phyloP scores from a whole-genome alignment of 2,113 vertebrate species.

The Halichoerus grypus region DNA sequence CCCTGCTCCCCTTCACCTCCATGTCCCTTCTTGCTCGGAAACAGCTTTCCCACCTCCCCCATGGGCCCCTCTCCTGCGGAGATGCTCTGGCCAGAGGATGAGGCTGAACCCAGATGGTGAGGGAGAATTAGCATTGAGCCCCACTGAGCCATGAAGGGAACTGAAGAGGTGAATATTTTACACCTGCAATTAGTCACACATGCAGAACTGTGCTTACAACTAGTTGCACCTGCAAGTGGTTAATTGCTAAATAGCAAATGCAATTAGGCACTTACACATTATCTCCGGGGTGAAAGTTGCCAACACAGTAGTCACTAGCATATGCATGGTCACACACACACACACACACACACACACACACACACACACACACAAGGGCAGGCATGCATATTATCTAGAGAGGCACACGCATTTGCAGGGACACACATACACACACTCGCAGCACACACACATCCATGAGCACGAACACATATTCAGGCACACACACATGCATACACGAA shows the following conservation, averaged over 20 bases:
- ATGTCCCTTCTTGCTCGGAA: not conserved
- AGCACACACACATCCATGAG: not conserved
- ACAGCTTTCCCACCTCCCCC: not conserved
- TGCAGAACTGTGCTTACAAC: slow-evolving; percentile 75
- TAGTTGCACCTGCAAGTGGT: slow-evolving; percentile 79
- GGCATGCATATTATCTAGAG: not conserved
- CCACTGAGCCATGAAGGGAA: slow-evolving; percentile 73
- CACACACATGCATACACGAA: not conserved
- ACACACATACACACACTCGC: not conserved
- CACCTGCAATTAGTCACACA: slow-evolving; percentile 82
- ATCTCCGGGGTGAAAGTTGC: slow-evolving; percentile 61
- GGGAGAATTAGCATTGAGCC: slow-evolving; percentile 55
- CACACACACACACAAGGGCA: not conserved
- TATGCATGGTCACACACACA: not conserved
- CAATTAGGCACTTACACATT: slow-evolving; percentile 77
- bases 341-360: accelerated
- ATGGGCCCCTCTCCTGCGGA: not conserved
- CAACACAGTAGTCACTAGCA: slow-evolving; percentile 28
- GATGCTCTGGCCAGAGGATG: not conserved
- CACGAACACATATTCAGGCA: not conserved
- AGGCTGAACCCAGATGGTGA: slow-evolving; percentile 52
- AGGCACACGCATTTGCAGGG: no score
- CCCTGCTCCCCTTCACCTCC: not conserved
- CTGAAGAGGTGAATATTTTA: slow-evolving; percentile 74
- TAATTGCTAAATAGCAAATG: slow-evolving; percentile 81